phyloP scores from a whole-genome alignment of 2,797 vertebrate genomes.

The Phoeniculus purpureus region DNA sequence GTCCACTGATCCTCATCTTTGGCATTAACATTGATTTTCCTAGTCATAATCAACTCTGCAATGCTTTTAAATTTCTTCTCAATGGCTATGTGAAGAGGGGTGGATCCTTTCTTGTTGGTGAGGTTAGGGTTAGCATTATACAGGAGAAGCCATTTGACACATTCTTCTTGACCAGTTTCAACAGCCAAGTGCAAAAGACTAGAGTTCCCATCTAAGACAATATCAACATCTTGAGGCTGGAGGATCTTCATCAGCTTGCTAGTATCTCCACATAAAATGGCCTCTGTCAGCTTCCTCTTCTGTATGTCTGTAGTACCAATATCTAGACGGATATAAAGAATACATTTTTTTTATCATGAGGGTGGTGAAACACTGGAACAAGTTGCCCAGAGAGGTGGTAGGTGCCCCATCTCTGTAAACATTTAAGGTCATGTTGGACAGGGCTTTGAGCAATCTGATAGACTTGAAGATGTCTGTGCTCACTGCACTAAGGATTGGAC shows the following conservation, averaged over 20 bases:
- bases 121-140: constrained; percentile 93
- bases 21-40: constrained; percentile 90
- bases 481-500: neutral
- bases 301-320: constrained; percentile 87
- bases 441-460: neutral
- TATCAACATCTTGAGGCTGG: constrained; percentile 96
- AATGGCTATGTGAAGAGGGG: constrained; percentile 90
- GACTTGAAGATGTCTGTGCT: neutral
- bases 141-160: constrained; percentile 93
- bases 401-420: neutral
- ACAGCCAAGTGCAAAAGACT: constrained; percentile 92
- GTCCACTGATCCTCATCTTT: constrained; percentile 98
- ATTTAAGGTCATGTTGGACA: neutral
- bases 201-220: constrained; percentile 88
- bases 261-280: constrained; percentile 89
- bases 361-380: neutral
- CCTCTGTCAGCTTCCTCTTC: constrained; percentile 92
- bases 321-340: constrained; percentile 75
- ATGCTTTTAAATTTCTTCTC: constrained; percentile 87
- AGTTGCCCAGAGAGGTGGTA: neutral
- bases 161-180: constrained; percentile 89
- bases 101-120: constrained; percentile 86
- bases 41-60: constrained; percentile 88
- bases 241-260: constrained; percentile 97
- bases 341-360: neutral